A percentile compares a stretch with the other conserved stretches of the same genome.
phyloP scores from a whole-genome alignment of 2,888 invertebrate species.

The Phoenoteleia sp. region DNA sequence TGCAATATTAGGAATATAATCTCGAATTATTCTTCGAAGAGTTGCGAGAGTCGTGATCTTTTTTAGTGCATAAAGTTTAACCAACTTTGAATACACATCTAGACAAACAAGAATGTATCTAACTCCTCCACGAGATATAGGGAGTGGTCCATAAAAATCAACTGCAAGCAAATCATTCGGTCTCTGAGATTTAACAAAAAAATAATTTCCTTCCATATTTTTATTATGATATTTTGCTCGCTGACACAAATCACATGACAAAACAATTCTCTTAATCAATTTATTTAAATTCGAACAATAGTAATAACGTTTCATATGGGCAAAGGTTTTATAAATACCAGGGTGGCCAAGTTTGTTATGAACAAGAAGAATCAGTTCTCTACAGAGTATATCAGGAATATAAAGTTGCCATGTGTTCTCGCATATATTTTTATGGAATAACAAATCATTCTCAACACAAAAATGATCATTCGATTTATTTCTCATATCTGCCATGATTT shows the following conservation, averaged over 20 bases:
- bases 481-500: background rate
- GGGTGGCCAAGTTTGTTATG: background rate
- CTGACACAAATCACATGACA: background rate
- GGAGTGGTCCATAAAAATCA: slow-evolving; percentile 39
- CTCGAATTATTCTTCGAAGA: background rate
- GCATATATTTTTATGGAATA: background rate
- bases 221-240: background rate
- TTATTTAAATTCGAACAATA: background rate
- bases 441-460: background rate
- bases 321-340: background rate
- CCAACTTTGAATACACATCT: slow-evolving; percentile 14
- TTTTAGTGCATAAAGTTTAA: slow-evolving; percentile 24
- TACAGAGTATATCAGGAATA: background rate
- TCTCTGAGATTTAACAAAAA: background rate
- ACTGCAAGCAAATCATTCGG: slow-evolving; percentile 27
- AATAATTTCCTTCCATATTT: background rate
- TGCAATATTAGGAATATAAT: slow-evolving; percentile 1
- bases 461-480: background rate
- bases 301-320: background rate
- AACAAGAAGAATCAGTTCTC: background rate
- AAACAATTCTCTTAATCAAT: background rate
- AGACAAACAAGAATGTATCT: slow-evolving; percentile 21
- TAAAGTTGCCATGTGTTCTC: background rate
- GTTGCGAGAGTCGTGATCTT: slow-evolving; percentile 4
- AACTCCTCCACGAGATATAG: background rate